These are phyloP conservation scores for Elachura formosa DNA, from an alignment of 2,113 vertebrate genomes.

Conservation along the genomic window DNA sequence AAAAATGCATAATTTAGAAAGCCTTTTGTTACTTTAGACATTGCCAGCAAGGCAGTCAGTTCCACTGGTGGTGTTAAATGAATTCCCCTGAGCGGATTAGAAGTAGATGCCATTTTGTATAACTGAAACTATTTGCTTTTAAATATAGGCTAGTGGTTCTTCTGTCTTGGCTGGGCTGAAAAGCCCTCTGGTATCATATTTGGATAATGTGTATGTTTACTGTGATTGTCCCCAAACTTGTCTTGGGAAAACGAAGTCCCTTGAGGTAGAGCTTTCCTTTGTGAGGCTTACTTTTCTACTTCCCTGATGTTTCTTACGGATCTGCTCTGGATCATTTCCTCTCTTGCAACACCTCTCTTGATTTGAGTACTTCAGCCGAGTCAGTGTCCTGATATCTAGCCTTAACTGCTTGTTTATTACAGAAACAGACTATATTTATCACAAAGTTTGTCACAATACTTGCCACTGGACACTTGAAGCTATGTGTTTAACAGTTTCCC, in stretches of 20 bases:
- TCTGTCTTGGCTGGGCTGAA: not conserved
- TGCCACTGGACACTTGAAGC: not conserved
- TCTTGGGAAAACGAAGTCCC: not conserved
- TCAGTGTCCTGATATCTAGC: not conserved
- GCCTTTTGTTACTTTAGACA: not conserved
- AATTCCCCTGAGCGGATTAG: not conserved
- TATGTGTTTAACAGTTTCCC: not conserved
- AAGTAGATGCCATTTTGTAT: not conserved
- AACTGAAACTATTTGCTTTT: not conserved
- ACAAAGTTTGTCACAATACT: not conserved
- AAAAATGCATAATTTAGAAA: not conserved
- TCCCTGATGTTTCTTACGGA: not conserved
- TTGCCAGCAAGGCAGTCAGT: not conserved
- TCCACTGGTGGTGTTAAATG: not conserved
- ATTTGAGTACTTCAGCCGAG: not conserved
- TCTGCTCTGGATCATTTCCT: not conserved
- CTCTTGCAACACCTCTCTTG: not conserved
- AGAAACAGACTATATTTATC: not conserved
- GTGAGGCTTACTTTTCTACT: not conserved
- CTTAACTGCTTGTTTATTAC: not conserved
- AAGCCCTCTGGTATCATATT: not conserved
- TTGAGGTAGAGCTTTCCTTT: not conserved
- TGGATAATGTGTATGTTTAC: not conserved
- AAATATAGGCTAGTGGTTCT: not conserved
- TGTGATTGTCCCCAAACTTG: not conserved